These are phyloP conservation scores for Acleris cristana DNA, from an alignment of 2,888 invertebrate species.

Conservation along the genomic window DNA sequence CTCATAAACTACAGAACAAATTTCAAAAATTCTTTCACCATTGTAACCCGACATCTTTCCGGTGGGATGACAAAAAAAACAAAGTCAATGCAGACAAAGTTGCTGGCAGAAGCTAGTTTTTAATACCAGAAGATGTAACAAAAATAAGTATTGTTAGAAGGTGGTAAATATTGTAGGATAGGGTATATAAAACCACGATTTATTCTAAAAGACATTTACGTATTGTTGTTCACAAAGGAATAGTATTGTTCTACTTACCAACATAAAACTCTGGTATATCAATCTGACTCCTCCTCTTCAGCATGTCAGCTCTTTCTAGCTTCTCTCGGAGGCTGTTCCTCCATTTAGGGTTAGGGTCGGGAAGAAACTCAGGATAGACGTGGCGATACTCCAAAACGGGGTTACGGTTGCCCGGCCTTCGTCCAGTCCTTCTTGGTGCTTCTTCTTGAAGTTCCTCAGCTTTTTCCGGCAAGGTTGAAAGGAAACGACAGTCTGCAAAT, in stretches of 20 bases:
- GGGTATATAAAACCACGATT: too few relatives aligned
- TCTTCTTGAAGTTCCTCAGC: conserved; percentile 44
- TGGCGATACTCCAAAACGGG: conserved; percentile 85
- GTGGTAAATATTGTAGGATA: too few relatives aligned
- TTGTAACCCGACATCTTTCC: too few relatives aligned
- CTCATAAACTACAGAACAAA: too few relatives aligned
- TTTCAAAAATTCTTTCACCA: too few relatives aligned
- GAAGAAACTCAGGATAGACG: conserved; percentile 96
- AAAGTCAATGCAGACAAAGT: too few relatives aligned
- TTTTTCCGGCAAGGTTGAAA: conserved; percentile 66
- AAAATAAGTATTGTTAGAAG: too few relatives aligned
- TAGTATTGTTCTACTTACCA: conserved; percentile 83
- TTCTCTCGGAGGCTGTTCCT: conserved; percentile 93
- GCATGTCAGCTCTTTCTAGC: conserved; percentile 96
- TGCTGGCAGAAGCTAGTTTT: too few relatives aligned
- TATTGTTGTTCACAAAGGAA: too few relatives aligned
- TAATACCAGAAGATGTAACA: too few relatives aligned
- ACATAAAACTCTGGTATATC: conserved; percentile 99
- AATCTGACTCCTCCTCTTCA: conserved; percentile 90
- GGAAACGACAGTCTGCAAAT: conserved; percentile 60
- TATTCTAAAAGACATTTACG: too few relatives aligned
- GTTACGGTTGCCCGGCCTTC: conserved; percentile 51
- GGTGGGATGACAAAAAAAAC: too few relatives aligned
- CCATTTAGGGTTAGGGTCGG: conserved; percentile 90
- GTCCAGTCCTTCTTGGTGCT: conserved; percentile 47